Base-by-base conservation (phyloP, 2,797 vertebrate species). In the Trematomus bernacchii region DNA sequence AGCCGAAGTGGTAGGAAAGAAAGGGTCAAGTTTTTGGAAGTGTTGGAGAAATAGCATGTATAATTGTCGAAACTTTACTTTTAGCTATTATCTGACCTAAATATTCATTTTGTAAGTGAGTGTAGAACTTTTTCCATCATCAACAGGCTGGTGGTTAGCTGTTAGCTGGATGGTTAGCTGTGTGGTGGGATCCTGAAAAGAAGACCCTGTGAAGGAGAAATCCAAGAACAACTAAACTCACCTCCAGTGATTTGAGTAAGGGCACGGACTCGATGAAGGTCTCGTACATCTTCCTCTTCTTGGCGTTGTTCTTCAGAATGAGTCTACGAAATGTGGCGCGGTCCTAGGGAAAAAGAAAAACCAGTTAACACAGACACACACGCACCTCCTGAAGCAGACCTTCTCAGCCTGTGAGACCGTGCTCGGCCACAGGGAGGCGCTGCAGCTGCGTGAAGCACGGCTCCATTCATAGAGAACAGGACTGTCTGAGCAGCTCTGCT, bases 241-340 rank as follows among this genome's bases (percentile, higher is more conserved):
- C 98, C 97, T 99, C 98, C 85, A 99, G 95, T 50, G 97, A 99
- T 85, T 99, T 99, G 74, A 99, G 96, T 82, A 99, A 94, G 10
- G 98, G 97, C 79, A 99, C 96, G 51, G 97, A 99, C 86, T 99
- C 98, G 48, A 99, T 96, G 95, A 99, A 99, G 82, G 86, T 75
- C 92, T 99, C 98, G 54, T 96, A 99, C 0, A 95, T 96, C 95
- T 87, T 98, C 91, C 97, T 97, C 94, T 99, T 99, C 93, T 96
- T 99, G 73, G 97, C 97, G 8, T 99, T 99, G 92, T 97, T 98
- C 94, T 99, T 99, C 89, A 99, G 76, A 82, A 99, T 96, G 92
- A 99, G 98, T 94, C 98, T 96, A 93, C 97, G 97, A 93, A 99
- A 99, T 0, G 98, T 99, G 87, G 96, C 95, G 58, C 98, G 96